A percentile compares a stretch with the other conserved stretches of the same genome.
Evolutionary conservation across 2,113 vertebrate species (phyloP).

Genomic region (Poecilia latipinna): DNA sequence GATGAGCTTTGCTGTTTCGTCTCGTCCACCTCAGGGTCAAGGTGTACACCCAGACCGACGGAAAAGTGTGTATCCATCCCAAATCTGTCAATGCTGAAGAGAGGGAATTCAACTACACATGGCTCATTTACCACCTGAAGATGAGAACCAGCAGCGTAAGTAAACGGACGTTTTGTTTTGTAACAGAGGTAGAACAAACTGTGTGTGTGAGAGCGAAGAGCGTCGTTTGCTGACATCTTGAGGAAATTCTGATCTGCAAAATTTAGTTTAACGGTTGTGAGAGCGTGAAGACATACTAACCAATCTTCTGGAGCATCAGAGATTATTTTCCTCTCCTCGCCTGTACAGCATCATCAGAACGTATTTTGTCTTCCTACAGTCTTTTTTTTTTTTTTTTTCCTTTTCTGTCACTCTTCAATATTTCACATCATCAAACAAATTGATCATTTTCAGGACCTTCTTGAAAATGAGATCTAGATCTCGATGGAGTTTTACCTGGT

Average conservation of each 20-base stretch:
- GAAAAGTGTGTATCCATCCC: conserved; percentile 93
- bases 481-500: too few relatives aligned
- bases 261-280: too few relatives aligned
- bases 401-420: background rate
- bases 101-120: conserved; percentile 89
- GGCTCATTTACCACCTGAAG: conserved; percentile 98
- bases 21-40: conserved; percentile 82
- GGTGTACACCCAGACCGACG: conserved; percentile 93
- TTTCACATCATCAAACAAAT: background rate
- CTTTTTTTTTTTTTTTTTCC: background rate
- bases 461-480: too few relatives aligned
- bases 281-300: too few relatives aligned
- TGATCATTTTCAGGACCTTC: too few relatives aligned
- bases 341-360: background rate
- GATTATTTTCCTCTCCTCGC: background rate
- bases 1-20: background rate
- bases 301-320: background rate
- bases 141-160: conserved; percentile 97
- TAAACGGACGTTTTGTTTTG: conserved; percentile 24
- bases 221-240: too few relatives aligned
- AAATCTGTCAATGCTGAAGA: conserved; percentile 97
- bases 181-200: too few relatives aligned
- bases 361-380: background rate
- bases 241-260: background rate
- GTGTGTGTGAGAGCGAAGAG: background rate